Evolutionary conservation across 1,140 invertebrate species (phyloP), one percentile per base, ranked within the genome.

Genomic region (Papilio helenus): DNA sequence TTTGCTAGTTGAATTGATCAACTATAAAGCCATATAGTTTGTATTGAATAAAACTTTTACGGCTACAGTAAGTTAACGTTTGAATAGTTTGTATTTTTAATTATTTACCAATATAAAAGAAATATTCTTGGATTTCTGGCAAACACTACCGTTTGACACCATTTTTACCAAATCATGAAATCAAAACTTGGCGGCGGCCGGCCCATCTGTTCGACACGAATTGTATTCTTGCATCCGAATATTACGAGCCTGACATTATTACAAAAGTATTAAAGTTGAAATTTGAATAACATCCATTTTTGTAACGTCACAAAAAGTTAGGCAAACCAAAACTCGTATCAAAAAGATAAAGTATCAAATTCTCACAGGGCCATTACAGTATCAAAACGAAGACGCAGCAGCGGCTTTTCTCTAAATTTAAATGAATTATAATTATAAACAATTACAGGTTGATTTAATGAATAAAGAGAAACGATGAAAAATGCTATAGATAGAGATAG

Each of bases 391-490:
- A 89, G 85, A 88, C 84, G 88, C 87, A 85, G 86, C 85, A 89
- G 87, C 88, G 83, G 86, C 83, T 87, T 84, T 87, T 87, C 81
- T 78, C 85, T 82, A 87, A 92, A 92, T 90, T 92, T 86, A 90
- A 91, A 93, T 90, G 84, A 93, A 93, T 92, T 90, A 90, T 93
- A 93, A 93, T 93, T 94, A 93, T 89, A 91, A 93, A 92, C 89
- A 94, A 93, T 93, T 91, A 93, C 86, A 80, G 82, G 76, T 79
- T 87, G 88, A 90, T 90, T 90, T 89, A 91, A 91, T 92, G 91
- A 91, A 90, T 90, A 86, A 86, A 91, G 79, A 83, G 83, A 88
- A 87, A 85, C 84, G 79, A 82, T 87, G 82, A 85, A 86, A 82
- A 76, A 74, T 44, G 74, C 76, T 72, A 79, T 82, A 83, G 81